These are phyloP conservation scores for Stenolophus ochropezus DNA, from an alignment of 2,888 invertebrate species.

Conservation along the genomic window DNA sequence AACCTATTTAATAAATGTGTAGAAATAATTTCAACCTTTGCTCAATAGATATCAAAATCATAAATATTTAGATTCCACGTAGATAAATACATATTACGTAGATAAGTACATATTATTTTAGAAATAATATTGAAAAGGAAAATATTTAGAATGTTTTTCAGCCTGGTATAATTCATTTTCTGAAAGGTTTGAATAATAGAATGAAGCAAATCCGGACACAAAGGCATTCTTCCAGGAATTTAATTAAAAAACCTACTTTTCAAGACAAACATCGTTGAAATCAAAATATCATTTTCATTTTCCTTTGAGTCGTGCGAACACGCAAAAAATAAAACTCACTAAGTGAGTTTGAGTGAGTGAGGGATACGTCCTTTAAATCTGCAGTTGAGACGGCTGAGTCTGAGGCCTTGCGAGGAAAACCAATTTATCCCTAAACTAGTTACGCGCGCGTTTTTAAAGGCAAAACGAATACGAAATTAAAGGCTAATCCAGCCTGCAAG, in stretches of 20 bases:
- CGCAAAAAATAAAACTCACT: constrained; percentile 45
- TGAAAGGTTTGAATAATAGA: constrained; percentile 1
- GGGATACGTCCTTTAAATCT: constrained; percentile 41
- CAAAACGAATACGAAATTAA: constrained; percentile 58
- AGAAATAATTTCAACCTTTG: no score
- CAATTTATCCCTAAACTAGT: constrained; percentile 59
- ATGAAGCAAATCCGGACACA: neutral
- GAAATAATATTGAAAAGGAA: neutral
- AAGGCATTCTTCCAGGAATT: constrained; percentile 27
- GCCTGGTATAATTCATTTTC: neutral
- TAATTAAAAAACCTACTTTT: constrained; percentile 47
- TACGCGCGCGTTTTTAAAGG: constrained; percentile 56
- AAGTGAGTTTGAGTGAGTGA: constrained; percentile 27
- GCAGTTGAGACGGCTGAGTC: neutral
- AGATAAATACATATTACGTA: no score
- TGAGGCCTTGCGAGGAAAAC: constrained; percentile 24
- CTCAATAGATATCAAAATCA: no score
- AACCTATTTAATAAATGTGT: no score
- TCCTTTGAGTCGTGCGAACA: constrained; percentile 35
- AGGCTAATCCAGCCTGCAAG: constrained; percentile 49
- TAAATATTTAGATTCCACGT: no score
- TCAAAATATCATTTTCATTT: constrained; percentile 57
- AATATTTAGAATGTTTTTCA: neutral
- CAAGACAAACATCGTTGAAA: constrained; percentile 48
- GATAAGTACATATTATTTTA: no score